Conservation (phyloP, 2,113 vertebrate genomes). For the Mobula birostris region DNA sequence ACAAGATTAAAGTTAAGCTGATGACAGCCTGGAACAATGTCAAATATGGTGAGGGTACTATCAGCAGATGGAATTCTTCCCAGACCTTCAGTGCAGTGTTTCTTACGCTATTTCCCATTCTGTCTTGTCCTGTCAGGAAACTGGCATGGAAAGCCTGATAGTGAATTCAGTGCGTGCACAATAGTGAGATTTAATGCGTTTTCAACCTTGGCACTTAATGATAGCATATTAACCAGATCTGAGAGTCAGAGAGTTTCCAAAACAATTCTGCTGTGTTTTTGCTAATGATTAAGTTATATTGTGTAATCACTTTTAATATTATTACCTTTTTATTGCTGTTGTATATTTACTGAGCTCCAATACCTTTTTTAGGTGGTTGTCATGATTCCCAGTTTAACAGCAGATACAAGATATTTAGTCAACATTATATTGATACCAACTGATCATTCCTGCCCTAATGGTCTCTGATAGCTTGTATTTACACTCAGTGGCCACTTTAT, state of each 20-base stretch:
- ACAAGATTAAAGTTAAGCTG: conserved; percentile 77
- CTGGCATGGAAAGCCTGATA: background rate
- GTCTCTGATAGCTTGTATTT: too few species aligned
- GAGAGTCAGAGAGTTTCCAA: too few species aligned
- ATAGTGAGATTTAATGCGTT: too few species aligned
- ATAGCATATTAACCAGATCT: too few species aligned
- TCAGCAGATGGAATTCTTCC: background rate
- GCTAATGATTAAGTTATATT: background rate
- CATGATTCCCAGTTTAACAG: background rate
- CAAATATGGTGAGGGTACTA: conserved; percentile 72
- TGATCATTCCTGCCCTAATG: background rate
- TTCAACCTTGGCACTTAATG: too few species aligned
- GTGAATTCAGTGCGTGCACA: too few species aligned
- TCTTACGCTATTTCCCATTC: background rate
- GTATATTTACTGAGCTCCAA: background rate
- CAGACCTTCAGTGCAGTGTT: background rate
- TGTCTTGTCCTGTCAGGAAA: background rate
- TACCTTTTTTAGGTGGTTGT: too few species aligned
- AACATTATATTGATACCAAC: too few species aligned
- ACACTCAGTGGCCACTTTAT: too few species aligned
- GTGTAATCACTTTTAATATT: background rate
- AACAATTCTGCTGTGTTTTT: background rate
- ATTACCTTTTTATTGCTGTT: background rate
- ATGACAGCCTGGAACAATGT: conserved; percentile 83
- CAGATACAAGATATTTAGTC: background rate